Percentiles rank a stretch among this genome's conserved stretches.
Conservation (phyloP, 37 sponge, comb jelly and placozoan species). For the Halichondria panicea region DNA sequence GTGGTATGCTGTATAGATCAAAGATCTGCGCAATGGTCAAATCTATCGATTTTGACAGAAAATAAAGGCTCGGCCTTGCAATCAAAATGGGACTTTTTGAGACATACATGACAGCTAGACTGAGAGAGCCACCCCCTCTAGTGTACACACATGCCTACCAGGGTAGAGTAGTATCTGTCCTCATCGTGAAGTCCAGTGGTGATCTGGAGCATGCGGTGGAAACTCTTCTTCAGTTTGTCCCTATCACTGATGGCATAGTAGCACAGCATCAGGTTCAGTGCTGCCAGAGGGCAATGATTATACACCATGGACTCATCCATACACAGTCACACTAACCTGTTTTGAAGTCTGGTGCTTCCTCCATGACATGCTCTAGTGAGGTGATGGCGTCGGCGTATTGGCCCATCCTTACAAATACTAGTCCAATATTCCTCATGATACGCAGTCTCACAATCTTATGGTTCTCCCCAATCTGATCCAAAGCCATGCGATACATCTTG, state of each 20-base stretch:
- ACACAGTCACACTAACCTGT: conserved; percentile 57
- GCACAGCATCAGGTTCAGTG: conserved; percentile 86
- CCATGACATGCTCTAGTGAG: conserved; percentile 92
- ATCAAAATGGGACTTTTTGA: too few relatives aligned
- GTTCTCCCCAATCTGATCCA: conserved; percentile 87
- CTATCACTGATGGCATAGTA: conserved; percentile 91
- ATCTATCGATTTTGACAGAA: background rate
- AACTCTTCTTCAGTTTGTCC: conserved; percentile 91
- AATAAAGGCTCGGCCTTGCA: too few relatives aligned
- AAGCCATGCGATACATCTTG: conserved; percentile 97
- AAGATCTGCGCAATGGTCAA: background rate
- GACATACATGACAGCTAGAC: too few relatives aligned
- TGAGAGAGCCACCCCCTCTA: too few relatives aligned
- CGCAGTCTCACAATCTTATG: conserved; percentile 79
- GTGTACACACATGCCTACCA: conserved; percentile 52
- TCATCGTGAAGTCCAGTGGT: conserved; percentile 75
- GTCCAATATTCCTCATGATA: conserved; percentile 93
- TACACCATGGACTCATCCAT: background rate
- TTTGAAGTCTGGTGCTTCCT: conserved; percentile 74
- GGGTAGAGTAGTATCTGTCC: conserved; percentile 72
- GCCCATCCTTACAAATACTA: conserved; percentile 89
- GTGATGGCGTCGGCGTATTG: conserved; percentile 93
- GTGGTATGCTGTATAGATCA: background rate
- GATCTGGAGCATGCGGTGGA: conserved; percentile 73
- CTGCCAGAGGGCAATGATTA: conserved; percentile 12